Percentiles rank a stretch among this genome's conserved stretches.
Conservation (phyloP, 2,888 invertebrate species). For the Drosophila meridionalis region DNA sequence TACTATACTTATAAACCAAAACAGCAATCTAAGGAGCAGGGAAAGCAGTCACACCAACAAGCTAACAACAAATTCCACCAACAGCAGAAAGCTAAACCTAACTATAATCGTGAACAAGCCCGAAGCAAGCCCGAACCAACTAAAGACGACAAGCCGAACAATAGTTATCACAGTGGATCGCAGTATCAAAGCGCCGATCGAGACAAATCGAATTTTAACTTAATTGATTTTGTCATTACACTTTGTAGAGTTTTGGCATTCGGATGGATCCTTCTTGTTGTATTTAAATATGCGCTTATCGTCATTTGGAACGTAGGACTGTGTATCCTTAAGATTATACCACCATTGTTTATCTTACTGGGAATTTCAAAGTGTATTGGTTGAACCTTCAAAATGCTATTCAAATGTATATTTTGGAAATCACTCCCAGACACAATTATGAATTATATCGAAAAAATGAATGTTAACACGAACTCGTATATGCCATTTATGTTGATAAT, state of each 20-base stretch:
- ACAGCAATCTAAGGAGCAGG: neutral
- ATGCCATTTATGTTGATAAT: too few species aligned
- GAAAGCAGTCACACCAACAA: neutral
- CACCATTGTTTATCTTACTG: neutral
- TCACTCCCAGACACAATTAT: too few species aligned
- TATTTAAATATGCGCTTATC: neutral
- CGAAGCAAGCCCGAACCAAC: neutral
- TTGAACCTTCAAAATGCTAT: neutral
- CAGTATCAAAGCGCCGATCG: neutral
- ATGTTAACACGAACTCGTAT: too few species aligned
- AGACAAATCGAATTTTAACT: neutral
- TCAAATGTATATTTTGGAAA: neutral
- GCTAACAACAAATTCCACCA: neutral
- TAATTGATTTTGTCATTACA: neutral
- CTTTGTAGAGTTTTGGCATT: neutral
- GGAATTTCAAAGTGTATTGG: neutral
- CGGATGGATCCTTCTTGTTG: neutral
- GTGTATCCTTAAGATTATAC: neutral
- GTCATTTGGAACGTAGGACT: neutral
- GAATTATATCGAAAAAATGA: too few species aligned
- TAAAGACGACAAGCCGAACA: neutral
- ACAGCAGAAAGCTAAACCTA: neutral
- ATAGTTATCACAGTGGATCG: neutral
- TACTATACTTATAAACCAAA: slow-evolving; percentile 1
- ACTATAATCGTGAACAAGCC: neutral